A percentile compares a stretch with the other conserved stretches of the same genome.
Conservation (phyloP, 2,113 vertebrate genomes). For the Apeltes quadracus region DNA sequence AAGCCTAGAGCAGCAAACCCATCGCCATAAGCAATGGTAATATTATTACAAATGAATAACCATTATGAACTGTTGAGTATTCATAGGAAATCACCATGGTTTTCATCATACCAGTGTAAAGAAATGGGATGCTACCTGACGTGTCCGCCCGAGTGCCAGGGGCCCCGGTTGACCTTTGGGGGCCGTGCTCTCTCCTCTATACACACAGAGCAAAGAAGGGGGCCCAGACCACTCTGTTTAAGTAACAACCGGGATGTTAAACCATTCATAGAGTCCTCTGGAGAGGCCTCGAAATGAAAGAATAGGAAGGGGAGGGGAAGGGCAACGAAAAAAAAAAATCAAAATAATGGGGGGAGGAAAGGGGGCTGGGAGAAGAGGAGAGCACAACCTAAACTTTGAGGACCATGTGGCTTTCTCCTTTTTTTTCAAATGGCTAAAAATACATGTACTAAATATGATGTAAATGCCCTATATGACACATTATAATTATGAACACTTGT, state of each 20-base stretch:
- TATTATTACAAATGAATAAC: conserved; percentile 64
- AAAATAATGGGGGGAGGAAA: conserved; percentile 47
- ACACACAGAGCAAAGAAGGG: conserved; percentile 81
- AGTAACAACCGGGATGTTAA: conserved; percentile 82
- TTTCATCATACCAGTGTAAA: conserved; percentile 83
- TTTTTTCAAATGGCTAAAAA: conserved; percentile 17
- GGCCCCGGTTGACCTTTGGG: conserved; percentile 82
- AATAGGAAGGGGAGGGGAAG: conserved; percentile 44
- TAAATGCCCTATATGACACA: conserved; percentile 8
- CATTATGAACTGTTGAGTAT: conserved; percentile 55
- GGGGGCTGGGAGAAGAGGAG: conserved; percentile 64
- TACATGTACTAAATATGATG: neutral
- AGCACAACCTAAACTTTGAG: conserved; percentile 84
- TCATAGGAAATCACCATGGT: conserved; percentile 71
- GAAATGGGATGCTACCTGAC: conserved; percentile 83
- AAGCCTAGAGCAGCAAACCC: conserved; percentile 69
- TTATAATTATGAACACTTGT: neutral
- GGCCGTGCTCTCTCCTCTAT: conserved; percentile 82
- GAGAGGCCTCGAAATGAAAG: conserved; percentile 71
- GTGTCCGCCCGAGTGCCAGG: conserved; percentile 75
- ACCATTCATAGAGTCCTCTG: conserved; percentile 75
- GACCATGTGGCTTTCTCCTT: conserved; percentile 53
- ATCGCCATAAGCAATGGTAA: conserved; percentile 64
- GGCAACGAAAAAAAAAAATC: conserved; percentile 34
- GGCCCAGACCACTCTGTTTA: conserved; percentile 79